phyloP scores from a whole-genome alignment of 2,888 invertebrate species.

The Aporophyla nigra region DNA sequence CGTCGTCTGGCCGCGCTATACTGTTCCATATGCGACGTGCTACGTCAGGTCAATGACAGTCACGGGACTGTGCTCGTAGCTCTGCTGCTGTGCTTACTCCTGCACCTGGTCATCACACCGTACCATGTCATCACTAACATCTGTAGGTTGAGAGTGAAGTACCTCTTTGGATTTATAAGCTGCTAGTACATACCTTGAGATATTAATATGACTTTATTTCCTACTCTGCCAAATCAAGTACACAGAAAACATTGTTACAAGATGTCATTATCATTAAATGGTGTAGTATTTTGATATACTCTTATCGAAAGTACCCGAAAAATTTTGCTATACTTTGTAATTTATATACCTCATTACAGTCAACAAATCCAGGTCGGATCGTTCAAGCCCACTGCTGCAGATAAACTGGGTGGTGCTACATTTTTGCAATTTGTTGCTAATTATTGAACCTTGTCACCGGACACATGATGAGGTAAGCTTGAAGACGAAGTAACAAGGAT shows the following conservation, averaged over 20 bases:
- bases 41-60: constrained; percentile 80
- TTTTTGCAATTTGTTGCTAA: constrained; percentile 76
- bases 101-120: constrained; percentile 89
- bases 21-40: constrained; percentile 81
- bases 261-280: not conserved
- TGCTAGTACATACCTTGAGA: constrained; percentile 16
- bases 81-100: constrained; percentile 81
- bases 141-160: constrained; percentile 60
- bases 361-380: constrained; percentile 39
- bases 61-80: constrained; percentile 79
- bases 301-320: not conserved
- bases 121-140: constrained; percentile 84
- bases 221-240: not conserved
- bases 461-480: constrained; percentile 78
- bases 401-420: constrained; percentile 83
- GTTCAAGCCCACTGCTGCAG: constrained; percentile 73
- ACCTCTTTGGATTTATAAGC: constrained; percentile 8
- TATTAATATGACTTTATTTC: not conserved
- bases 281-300: not conserved
- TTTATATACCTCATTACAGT: constrained; percentile 32
- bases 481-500: not conserved
- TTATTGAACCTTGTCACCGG: constrained; percentile 87
- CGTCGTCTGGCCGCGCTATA: constrained; percentile 80
- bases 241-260: not conserved
- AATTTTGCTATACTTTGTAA: not conserved